These are phyloP conservation scores for Drosophila prosaltans DNA, from an alignment of 1,140 invertebrate genomes.

Conservation along the genomic window DNA sequence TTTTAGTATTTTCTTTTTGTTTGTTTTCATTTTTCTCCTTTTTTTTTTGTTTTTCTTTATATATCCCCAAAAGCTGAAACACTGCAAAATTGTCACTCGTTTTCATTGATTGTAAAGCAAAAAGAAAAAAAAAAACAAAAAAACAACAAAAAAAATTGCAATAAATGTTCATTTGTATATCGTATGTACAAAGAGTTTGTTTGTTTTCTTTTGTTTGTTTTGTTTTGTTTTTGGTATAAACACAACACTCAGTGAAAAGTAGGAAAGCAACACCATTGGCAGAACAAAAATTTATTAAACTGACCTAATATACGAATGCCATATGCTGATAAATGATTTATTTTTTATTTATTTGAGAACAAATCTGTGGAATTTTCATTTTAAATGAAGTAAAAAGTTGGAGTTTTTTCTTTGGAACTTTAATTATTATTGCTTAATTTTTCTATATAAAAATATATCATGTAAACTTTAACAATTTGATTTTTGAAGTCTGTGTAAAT, in stretches of 20 bases:
- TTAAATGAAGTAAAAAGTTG: too few relatives aligned
- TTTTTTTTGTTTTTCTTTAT: constrained; percentile 1
- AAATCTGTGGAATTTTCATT: too few relatives aligned
- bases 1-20: background rate
- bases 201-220: too few relatives aligned
- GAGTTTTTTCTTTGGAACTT: too few relatives aligned
- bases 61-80: constrained; percentile 1
- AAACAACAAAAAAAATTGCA: background rate
- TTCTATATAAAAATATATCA: too few relatives aligned
- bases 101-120: background rate
- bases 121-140: background rate
- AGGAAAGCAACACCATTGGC: background rate
- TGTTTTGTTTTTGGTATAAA: background rate
- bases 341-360: too few relatives aligned
- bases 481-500: too few relatives aligned
- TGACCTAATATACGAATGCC: too few relatives aligned
- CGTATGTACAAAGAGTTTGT: constrained; percentile 6
- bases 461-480: too few relatives aligned
- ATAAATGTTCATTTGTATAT: constrained; percentile 5
- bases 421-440: too few relatives aligned
- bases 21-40: background rate
- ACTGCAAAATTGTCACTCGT: background rate
- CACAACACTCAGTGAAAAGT: constrained; percentile 1
- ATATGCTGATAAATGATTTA: too few relatives aligned
- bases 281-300: too few relatives aligned